phyloP scores from a whole-genome alignment of 2,797 vertebrate species.

The Spinus olivaceus region DNA sequence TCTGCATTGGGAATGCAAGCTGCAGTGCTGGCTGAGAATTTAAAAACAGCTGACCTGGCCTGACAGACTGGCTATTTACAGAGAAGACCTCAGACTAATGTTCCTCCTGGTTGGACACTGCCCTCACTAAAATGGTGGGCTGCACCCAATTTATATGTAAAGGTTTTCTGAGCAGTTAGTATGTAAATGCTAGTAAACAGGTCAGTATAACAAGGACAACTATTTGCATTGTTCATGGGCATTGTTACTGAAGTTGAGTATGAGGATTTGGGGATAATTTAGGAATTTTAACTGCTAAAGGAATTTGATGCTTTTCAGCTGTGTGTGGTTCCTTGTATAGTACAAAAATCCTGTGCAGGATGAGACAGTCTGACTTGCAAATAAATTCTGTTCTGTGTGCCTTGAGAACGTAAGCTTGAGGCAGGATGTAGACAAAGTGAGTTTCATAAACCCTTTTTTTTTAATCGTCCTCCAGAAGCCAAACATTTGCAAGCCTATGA shows the following conservation, averaged over 20 bases:
- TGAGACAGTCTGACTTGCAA: not conserved
- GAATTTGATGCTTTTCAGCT: not conserved
- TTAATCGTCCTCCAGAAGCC: not conserved
- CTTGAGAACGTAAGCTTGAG: not conserved
- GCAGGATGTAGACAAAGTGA: not conserved
- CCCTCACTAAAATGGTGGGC: not conserved
- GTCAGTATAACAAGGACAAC: not conserved
- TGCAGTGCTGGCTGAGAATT: not conserved
- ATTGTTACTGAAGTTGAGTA: not conserved
- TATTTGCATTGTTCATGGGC: fast-evolving
- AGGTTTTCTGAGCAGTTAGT: not conserved
- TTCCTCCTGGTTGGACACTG: not conserved
- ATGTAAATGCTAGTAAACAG: not conserved
- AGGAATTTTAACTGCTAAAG: not conserved
- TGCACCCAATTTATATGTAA: not conserved
- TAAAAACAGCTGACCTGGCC: not conserved
- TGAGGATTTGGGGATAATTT: not conserved
- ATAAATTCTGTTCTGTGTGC: not conserved
- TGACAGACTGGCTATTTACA: not conserved
- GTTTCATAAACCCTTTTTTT: not conserved
- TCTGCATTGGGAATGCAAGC: not conserved
- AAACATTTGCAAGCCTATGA: not conserved
- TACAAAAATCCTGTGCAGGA: not conserved
- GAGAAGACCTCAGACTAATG: not conserved
- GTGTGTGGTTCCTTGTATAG: not conserved